Evolutionary conservation across 64 coral and sea anemone species (phyloP).

Genomic region (Stylophora pistillata): DNA sequence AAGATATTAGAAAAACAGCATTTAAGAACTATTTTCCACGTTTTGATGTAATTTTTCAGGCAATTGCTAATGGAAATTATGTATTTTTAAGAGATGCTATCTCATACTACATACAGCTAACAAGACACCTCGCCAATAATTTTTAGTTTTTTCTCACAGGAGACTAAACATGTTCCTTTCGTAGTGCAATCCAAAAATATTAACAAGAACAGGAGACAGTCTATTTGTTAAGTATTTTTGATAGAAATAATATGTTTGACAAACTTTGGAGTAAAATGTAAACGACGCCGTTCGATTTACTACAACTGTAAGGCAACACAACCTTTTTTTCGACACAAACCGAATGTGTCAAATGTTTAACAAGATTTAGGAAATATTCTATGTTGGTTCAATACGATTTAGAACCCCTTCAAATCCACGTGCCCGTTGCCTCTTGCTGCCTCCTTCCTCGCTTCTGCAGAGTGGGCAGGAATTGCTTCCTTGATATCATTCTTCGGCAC

Average conservation of each 20-base stretch:
- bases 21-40: conserved; percentile 26
- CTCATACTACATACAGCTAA: conserved; percentile 16
- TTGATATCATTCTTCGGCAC: conserved; percentile 36
- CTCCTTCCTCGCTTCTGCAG: conserved; percentile 38
- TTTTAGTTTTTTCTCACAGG: neutral
- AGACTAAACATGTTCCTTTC: neutral
- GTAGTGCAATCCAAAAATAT: too few relatives aligned
- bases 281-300: too few relatives aligned
- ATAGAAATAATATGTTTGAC: too few relatives aligned
- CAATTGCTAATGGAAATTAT: conserved; percentile 7
- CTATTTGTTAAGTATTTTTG: too few relatives aligned
- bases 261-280: too few relatives aligned
- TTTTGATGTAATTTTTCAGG: conserved; percentile 2
- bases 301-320: neutral
- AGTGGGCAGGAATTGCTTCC: neutral
- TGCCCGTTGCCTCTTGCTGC: too few relatives aligned
- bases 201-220: too few relatives aligned
- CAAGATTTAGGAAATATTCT: neutral
- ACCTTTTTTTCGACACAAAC: neutral
- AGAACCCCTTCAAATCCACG: too few relatives aligned
- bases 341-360: neutral
- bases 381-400: neutral
- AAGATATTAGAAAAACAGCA: conserved; percentile 1
- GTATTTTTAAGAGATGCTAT: conserved; percentile 20
- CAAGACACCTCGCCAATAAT: neutral